Evolutionary conservation across 1,140 invertebrate genomes (phyloP), one percentile per base, ranked within the genome.

Genomic region (Latrodectus geometricus): DNA sequence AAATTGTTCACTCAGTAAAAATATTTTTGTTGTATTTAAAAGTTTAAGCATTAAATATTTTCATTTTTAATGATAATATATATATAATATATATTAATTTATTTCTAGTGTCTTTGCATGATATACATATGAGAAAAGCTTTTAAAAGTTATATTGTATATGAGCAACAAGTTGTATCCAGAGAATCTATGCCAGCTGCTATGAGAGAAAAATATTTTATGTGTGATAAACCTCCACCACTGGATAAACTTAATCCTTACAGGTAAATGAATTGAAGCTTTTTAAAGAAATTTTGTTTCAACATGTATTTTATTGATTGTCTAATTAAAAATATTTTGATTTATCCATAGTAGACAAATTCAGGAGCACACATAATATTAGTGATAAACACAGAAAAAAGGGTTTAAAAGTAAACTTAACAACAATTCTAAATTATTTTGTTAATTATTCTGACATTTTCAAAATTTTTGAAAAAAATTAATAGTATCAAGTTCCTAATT

Each of bases 121-220:
- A 99, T 91, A 98, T 99, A 89, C 96, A 98, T 89, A 95, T 97
- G 93, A 94, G 97, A 88, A 99, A 99, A 92, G 97, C 97, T 21
- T 99, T 98, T 92, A 97, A 97, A 90, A 98, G 97, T 90, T 95
- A 95, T 12, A 94, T 95, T 74, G 93, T 95, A 76, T 98, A 98
- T 91, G 97, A 99, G 91, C 98, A 99, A 91, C 97, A 99, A 93
- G 96, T 99, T 84, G 97, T 99, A 89, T 97, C 96, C 12, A 93
- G 97, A 74, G 95, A 94, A 87, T 97, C 97, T 7, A 97, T 99
- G 95, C 97, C 98, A 54, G 95, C 95, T 17, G 96, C 97, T 49
- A 98, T 99, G 96, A 90, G 95, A 87, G 97, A 98, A 90, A 96
- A 95, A 35, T 99, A 99, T 92, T 93, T 93, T 54, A 92, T 93